A percentile compares a stretch with the other conserved stretches of the same genome.
phyloP scores from a whole-genome alignment of 2,888 invertebrate species.

The Amiota minor region DNA sequence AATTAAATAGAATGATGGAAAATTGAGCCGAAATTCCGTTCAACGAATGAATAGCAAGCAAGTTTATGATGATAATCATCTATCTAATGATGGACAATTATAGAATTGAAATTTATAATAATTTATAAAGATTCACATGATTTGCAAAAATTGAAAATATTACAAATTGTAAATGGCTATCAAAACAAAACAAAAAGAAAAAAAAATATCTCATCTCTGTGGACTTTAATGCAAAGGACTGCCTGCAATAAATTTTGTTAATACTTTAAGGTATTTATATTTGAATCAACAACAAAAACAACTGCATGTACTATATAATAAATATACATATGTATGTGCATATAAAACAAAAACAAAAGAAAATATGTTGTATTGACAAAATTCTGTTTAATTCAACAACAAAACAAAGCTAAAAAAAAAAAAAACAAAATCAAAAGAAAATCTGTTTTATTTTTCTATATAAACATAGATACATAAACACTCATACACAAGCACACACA shows the following conservation, averaged over 20 bases:
- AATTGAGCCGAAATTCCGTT: slow-evolving; percentile 36
- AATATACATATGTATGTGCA: no score
- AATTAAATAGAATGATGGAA: no score
- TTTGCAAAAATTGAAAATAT: not conserved
- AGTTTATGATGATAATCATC: slow-evolving; percentile 8
- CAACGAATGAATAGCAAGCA: slow-evolving; percentile 32
- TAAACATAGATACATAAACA: slow-evolving; percentile 31
- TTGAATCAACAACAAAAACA: slow-evolving; percentile 63
- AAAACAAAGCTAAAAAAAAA: slow-evolving; percentile 45
- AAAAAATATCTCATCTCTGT: slow-evolving; percentile 24
- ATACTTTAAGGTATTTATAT: slow-evolving; percentile 69
- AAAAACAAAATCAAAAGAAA: slow-evolving; percentile 58
- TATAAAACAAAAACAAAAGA: not conserved
- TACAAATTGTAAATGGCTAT: not conserved
- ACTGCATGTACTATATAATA: slow-evolving; percentile 47
- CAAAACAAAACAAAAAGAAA: slow-evolving; percentile 15
- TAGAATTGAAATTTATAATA: no score
- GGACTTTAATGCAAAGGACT: slow-evolving; percentile 57
- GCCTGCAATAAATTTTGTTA: slow-evolving; percentile 73
- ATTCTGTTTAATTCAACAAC: slow-evolving; percentile 67
- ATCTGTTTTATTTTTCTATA: slow-evolving; percentile 67
- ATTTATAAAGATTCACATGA: no score
- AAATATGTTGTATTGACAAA: slow-evolving; percentile 68
- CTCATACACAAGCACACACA: slow-evolving; percentile 31
- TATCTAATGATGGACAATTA: no score